Evolutionary conservation across 2,113 vertebrate species (phyloP), one percentile per base, ranked within the genome.

Genomic region (Indicator indicator): DNA sequence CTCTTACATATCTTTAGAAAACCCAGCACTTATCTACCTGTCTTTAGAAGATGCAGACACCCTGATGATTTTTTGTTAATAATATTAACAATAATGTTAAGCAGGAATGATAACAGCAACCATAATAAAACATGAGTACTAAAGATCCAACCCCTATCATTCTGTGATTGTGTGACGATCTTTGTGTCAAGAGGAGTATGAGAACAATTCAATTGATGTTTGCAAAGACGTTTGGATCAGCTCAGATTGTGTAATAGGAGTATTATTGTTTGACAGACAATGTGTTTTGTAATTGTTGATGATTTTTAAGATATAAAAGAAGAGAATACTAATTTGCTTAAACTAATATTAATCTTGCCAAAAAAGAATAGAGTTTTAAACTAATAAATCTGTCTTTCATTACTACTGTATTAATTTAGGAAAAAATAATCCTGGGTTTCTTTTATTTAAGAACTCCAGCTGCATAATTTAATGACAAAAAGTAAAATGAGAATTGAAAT

Each of bases 351-450:
- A 94, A 10, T 71, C 75, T 83, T 86, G 38, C 3, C 2, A 63
- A 58, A 78, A 80, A 46, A 58, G 11, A 63, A 4, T 59, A 58
- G 7, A 60, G 8, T 60, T 95, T 93, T 86, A 89, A 91, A 79
- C 83, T 86, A 79, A 86, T 89, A 96, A 86, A 50, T 86, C 40
- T 90, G 24, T 42, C 36, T 88, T 76, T 93, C 30, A 44, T 90
- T 82, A 90, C 64, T 84, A 55, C 2, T 55, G n/a, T 73, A 73
- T 76, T 74, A 74, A 81, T 81, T 94, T 68, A 65, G 4, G n/a
- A 75, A 86, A 93, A 64, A 91, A 62, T n/a, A 79, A 85, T 90
- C 28, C 42, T 44, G 13, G 7, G 2, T 2, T 44, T 67, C 67
- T 94, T 93, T 90, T 50, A 44, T 94, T 69, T 80, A 83, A 77